Evolutionary conservation across 2,113 vertebrate species (phyloP).

Genomic region (Orthonyx spaldingii): DNA sequence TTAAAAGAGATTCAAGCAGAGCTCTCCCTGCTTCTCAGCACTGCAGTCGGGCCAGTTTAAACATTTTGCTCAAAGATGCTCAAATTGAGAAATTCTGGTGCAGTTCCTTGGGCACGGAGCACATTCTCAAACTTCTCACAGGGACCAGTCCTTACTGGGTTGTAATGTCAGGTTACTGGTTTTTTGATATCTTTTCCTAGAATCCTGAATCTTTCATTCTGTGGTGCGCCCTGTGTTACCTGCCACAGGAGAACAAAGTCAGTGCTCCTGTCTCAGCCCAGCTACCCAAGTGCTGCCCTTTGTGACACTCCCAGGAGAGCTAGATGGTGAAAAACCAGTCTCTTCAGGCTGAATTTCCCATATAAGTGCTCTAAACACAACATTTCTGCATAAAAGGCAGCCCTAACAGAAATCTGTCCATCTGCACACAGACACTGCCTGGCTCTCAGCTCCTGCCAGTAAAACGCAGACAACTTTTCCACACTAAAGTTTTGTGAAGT

Average conservation of each 20-base stretch:
- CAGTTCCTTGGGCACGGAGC: neutral
- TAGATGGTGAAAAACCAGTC: neutral
- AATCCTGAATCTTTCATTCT: neutral
- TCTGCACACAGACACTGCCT: accelerated
- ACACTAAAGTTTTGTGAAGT: neutral
- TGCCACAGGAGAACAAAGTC: neutral
- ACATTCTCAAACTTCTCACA: neutral
- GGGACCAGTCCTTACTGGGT: accelerated
- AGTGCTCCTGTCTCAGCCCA: neutral
- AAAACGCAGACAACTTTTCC: neutral
- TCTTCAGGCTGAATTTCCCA: neutral
- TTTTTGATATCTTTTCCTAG: neutral
- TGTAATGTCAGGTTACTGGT: neutral
- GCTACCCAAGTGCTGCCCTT: neutral
- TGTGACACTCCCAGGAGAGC: neutral
- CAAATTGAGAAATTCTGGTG: neutral
- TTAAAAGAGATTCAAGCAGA: neutral
- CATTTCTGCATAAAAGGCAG: neutral
- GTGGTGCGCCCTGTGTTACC: neutral
- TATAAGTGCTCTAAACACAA: neutral
- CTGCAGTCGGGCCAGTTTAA: neutral
- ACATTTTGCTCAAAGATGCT: neutral
- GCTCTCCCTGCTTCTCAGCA: neutral
- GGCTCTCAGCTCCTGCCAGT: neutral
- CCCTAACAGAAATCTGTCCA: neutral